Evolutionary conservation across 2,113 vertebrate genomes (phyloP).

Genomic region (Lagenorhynchus albirostris): DNA sequence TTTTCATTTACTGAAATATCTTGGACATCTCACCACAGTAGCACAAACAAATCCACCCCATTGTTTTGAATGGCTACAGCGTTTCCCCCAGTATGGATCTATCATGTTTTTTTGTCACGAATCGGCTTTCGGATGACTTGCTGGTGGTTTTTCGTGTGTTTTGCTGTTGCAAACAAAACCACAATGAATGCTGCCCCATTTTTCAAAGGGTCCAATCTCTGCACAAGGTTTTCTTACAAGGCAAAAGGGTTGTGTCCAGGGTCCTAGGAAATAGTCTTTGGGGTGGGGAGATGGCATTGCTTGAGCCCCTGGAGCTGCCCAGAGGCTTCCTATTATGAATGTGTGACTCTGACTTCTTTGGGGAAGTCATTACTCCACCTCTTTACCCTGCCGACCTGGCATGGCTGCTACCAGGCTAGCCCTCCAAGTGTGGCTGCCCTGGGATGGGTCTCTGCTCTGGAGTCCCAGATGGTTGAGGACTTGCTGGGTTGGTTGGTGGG

Average conservation of each 20-base stretch:
- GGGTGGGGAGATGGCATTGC: too few species aligned
- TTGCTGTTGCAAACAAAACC: not conserved
- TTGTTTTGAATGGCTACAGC: not conserved
- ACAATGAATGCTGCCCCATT: not conserved
- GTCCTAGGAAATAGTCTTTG: not conserved
- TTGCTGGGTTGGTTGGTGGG: not conserved
- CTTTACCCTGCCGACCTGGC: not conserved
- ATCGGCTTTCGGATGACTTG: not conserved
- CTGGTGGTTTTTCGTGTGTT: not conserved
- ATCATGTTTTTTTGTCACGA: not conserved
- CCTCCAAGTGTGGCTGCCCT: accelerated
- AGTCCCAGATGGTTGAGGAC: not conserved
- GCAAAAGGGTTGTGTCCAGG: not conserved
- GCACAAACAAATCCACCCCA: not conserved
- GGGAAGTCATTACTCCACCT: not conserved
- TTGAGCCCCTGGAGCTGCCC: not conserved
- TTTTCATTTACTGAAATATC: not conserved
- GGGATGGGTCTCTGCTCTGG: not conserved
- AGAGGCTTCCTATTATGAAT: not conserved
- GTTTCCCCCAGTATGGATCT: not conserved
- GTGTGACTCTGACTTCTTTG: not conserved
- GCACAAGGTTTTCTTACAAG: not conserved
- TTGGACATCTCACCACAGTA: not conserved
- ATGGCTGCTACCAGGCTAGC: not conserved
- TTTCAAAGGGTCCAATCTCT: not conserved